Conservation (phyloP, 2,888 invertebrate species). For the Pseudoips prasinana region DNA sequence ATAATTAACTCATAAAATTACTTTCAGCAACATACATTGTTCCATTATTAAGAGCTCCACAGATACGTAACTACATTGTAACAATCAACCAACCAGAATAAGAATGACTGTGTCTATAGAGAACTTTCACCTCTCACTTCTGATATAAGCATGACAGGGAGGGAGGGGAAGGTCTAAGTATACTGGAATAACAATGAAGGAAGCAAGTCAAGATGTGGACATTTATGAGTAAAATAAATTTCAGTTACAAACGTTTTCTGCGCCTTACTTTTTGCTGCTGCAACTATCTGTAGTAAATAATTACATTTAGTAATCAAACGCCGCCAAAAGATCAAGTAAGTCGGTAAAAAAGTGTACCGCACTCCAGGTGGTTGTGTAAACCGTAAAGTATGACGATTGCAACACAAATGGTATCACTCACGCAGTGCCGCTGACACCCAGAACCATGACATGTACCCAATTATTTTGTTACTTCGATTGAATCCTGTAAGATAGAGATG, state of each 20-base stretch:
- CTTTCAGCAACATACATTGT: conserved; percentile 5
- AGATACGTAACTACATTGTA: conserved; percentile 30
- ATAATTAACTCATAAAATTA: conserved; percentile 7
- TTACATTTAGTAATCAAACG: too few species aligned
- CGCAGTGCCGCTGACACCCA: too few species aligned
- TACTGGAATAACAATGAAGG: conserved; percentile 4
- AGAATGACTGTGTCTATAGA: conserved; percentile 16
- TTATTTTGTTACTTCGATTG: too few species aligned
- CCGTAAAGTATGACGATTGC: too few species aligned
- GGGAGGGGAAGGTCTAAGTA: conserved; percentile 1
- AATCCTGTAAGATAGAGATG: too few species aligned
- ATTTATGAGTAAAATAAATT: conserved; percentile 17
- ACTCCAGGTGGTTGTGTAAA: too few species aligned
- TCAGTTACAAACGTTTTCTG: conserved; percentile 4
- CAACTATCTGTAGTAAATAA: too few species aligned
- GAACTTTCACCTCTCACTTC: conserved; percentile 2
- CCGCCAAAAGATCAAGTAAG: too few species aligned
- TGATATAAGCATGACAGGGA: conserved; percentile 1
- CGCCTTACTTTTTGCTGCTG: too few species aligned
- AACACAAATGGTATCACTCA: too few species aligned
- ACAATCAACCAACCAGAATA: conserved; percentile 28
- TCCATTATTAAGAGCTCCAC: conserved; percentile 11
- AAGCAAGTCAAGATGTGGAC: conserved; percentile 5
- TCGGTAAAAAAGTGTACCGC: too few species aligned
- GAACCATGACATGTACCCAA: too few species aligned